Conservation (phyloP, 2,888 invertebrate genomes). For the Apamea anceps region DNA sequence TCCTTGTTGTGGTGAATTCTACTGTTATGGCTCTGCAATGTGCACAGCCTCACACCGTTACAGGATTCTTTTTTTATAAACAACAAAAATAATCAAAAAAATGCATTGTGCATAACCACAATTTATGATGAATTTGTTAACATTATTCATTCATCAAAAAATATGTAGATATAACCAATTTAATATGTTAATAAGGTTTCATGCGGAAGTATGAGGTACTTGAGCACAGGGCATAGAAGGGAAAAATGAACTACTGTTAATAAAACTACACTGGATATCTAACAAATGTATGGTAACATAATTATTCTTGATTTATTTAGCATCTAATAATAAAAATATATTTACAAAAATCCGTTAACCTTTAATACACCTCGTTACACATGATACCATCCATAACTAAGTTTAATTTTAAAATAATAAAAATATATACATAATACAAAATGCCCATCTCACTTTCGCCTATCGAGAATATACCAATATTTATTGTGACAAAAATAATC, state of each 20-base stretch:
- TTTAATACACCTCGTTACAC: slow-evolving; percentile 76
- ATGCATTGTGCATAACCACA: slow-evolving; percentile 51
- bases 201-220: slow-evolving; percentile 54
- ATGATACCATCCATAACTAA: slow-evolving; percentile 69
- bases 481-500: slow-evolving; percentile 61
- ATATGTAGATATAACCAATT: slow-evolving; percentile 31
- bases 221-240: slow-evolving; percentile 62
- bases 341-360: slow-evolving; percentile 85
- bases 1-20: slow-evolving; percentile 27
- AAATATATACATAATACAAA: slow-evolving; percentile 79
- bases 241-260: slow-evolving; percentile 64
- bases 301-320: slow-evolving; percentile 72
- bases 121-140: slow-evolving; percentile 43
- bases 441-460: slow-evolving; percentile 76
- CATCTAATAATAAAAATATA: slow-evolving; percentile 82
- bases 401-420: slow-evolving; percentile 74
- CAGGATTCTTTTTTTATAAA: slow-evolving; percentile 34
- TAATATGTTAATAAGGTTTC: slow-evolving; percentile 40
- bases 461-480: slow-evolving; percentile 60
- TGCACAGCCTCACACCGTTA: slow-evolving; percentile 55
- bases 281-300: slow-evolving; percentile 81
- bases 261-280: slow-evolving; percentile 74
- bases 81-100: slow-evolving; percentile 42
- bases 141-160: slow-evolving; percentile 44
- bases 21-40: slow-evolving; percentile 5